Base-by-base conservation (phyloP, 2,797 vertebrate species). In the Lateolabrax maculatus region DNA sequence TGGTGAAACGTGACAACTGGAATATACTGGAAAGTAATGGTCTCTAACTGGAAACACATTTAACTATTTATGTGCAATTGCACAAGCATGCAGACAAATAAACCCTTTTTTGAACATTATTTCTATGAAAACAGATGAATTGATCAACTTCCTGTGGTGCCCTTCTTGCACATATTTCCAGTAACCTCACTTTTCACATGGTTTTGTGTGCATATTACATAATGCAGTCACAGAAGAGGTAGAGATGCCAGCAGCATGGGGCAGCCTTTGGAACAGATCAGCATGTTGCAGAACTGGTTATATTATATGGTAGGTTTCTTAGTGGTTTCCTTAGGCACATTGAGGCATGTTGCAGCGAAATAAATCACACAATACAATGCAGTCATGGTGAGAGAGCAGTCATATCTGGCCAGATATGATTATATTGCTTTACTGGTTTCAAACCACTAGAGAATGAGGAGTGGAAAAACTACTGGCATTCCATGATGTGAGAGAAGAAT, bases 391-490 rank as follows among this genome's bases (percentile, higher is more conserved):
- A 66, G 36, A 72, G 27, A 79, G 29, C 25, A 29, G 44, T 64
- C 6, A 0, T 56, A 56, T 65, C 46, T 73, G 31, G 34, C 49
- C 63, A 77, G 48, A 79, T 75, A 44, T 64, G 43, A 77, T 74
- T 74, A 63, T 61, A 41, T 56, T 53, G 9, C 34, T 58, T 79
- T 52, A 53, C 71, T 75, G 81, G 75, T 84, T n/a, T 73, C 39
- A 82, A 90, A 91, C 81, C 87, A 92, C 87, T 89, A 87, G 49
- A 60, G 52, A 77, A 65, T 39, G 46, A 70, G 64, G 66, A 25
- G 63, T 71, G 75, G 37, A 71, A 65, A 71, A 62, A 81, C 56
- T 87, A 75, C 75, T 83, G 64, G 48, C 69, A 85, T 84, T 87
- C 75, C 81, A 75, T 16, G 52, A 81, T 58, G 68, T 64, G 75